A percentile compares a stretch with the other conserved stretches of the same genome.
phyloP scores from a whole-genome alignment of 2,113 vertebrate genomes.

The Cottus gobio region DNA sequence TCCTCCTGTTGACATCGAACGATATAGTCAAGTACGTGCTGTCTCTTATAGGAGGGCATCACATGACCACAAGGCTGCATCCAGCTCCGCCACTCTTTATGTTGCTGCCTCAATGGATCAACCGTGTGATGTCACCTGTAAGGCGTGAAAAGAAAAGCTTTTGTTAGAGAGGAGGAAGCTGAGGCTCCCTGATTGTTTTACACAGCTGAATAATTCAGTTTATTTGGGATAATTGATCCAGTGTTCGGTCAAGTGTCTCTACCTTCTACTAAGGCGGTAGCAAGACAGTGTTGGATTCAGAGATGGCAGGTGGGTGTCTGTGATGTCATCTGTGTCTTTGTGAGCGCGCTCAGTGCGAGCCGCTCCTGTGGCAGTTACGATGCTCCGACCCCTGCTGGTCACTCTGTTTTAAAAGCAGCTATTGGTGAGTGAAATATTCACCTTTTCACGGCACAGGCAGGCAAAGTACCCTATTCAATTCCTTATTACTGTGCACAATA shows the following conservation, averaged over 20 bases:
- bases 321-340: constrained; percentile 48
- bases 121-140: neutral
- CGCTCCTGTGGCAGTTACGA: constrained; percentile 6
- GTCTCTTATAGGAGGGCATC: neutral
- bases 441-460: constrained; percentile 41
- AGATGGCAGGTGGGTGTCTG: constrained; percentile 52
- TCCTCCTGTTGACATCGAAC: constrained; percentile 27
- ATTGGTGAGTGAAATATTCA: neutral
- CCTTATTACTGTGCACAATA: constrained; percentile 74
- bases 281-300: constrained; percentile 47
- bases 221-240: constrained; percentile 70
- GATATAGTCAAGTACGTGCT: neutral
- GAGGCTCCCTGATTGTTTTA: constrained; percentile 63
- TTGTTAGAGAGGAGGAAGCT: constrained; percentile 46
- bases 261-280: constrained; percentile 44
- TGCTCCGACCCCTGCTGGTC: constrained; percentile 69
- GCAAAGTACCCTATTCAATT: constrained; percentile 71
- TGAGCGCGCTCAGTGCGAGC: constrained; percentile 30
- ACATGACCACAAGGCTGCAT: constrained; percentile 23
- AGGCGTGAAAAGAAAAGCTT: constrained; percentile 52
- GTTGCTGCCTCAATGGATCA: neutral
- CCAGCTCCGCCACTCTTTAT: constrained; percentile 8
- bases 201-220: constrained; percentile 76
- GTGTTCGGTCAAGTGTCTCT: constrained; percentile 69
- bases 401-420: neutral